A percentile compares a stretch with the other conserved stretches of the same genome.
phyloP scores from a whole-genome alignment of 1,140 invertebrate genomes.

The Idris sp. region DNA sequence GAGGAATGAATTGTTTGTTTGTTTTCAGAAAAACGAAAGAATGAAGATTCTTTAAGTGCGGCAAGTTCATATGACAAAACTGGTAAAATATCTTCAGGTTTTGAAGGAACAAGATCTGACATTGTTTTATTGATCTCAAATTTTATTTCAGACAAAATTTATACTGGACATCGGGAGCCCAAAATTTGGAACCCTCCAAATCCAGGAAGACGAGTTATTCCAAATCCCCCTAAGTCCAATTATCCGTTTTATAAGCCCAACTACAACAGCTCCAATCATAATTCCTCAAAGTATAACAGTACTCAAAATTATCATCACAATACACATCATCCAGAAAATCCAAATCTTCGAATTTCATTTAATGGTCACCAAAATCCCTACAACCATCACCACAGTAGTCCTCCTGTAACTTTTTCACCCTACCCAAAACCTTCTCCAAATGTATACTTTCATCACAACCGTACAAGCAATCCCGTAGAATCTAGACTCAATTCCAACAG shows the following conservation, averaged over 20 bases:
- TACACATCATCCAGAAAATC: too few relatives aligned
- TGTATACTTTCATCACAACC: too few relatives aligned
- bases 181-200: conserved; percentile 23
- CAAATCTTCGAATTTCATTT: too few relatives aligned
- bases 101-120: too few relatives aligned
- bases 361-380: too few relatives aligned
- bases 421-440: too few relatives aligned
- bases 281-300: not conserved
- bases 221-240: conserved; percentile 1
- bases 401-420: too few relatives aligned
- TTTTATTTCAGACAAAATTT: conserved; percentile 36
- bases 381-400: not conserved
- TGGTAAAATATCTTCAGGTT: too few relatives aligned
- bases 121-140: not conserved
- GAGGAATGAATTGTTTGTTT: too few relatives aligned
- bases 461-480: too few relatives aligned
- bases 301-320: conserved; percentile 9
- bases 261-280: conserved; percentile 4
- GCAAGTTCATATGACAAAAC: too few relatives aligned
- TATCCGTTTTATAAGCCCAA: conserved; percentile 10
- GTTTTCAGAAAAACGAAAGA: not conserved
- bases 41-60: not conserved
- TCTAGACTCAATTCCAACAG: not conserved
- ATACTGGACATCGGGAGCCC: conserved; percentile 20
- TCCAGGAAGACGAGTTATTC: conserved; percentile 17